Evolutionary conservation across 2,113 vertebrate species (phyloP).

Genomic region (Rana temporaria): DNA sequence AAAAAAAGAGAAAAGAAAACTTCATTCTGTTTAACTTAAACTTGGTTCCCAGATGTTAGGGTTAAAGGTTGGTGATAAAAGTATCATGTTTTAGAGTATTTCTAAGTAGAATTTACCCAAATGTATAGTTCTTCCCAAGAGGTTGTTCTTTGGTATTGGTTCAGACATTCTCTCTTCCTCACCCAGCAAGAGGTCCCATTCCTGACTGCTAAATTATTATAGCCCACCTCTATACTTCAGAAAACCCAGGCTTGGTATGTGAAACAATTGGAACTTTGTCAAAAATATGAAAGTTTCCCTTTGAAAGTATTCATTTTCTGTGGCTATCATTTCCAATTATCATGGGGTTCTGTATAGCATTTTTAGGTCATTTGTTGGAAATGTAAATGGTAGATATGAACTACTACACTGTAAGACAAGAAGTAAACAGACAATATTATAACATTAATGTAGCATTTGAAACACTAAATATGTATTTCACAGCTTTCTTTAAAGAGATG

Average conservation of each 20-base stretch:
- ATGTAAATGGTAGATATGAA: constrained; percentile 61
- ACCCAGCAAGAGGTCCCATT: constrained; percentile 83
- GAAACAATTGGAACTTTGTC: constrained; percentile 71
- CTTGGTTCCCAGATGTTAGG: constrained; percentile 95
- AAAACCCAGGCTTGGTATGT: constrained; percentile 73
- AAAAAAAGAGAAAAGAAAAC: constrained; percentile 87
- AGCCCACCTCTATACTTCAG: constrained; percentile 73
- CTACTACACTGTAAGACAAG: constrained; percentile 2
- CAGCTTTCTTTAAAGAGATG: too few relatives aligned
- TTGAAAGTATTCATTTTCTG: constrained; percentile 67
- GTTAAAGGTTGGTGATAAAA: constrained; percentile 95
- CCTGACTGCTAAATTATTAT: constrained; percentile 81
- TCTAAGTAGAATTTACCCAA: constrained; percentile 73
- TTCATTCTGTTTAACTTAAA: constrained; percentile 85
- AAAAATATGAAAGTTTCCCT: constrained; percentile 72
- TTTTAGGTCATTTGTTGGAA: constrained; percentile 51
- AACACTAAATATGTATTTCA: not conserved
- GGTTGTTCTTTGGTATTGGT: constrained; percentile 77
- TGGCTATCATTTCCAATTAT: constrained; percentile 65
- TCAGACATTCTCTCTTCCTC: constrained; percentile 77
- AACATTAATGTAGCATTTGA: constrained; percentile 36
- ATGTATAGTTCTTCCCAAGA: constrained; percentile 83
- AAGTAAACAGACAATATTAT: constrained; percentile 57
- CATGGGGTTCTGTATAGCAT: constrained; percentile 61
- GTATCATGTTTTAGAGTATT: constrained; percentile 87